These are phyloP conservation scores for Dryas iulia DNA, from an alignment of 1,140 invertebrate species.

Conservation along the genomic window DNA sequence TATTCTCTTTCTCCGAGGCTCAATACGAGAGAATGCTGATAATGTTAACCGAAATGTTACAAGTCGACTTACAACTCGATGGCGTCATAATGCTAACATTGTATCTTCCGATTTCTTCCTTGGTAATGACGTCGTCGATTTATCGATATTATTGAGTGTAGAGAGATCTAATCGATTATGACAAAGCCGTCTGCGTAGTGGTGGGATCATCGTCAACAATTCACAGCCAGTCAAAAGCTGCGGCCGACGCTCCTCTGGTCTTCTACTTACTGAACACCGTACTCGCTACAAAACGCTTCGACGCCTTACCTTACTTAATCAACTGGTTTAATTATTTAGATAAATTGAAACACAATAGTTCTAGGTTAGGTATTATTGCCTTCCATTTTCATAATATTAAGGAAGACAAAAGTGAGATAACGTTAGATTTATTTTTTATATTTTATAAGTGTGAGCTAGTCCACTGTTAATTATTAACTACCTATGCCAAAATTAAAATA, in stretches of 20 bases:
- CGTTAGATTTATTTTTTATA: constrained; percentile 48
- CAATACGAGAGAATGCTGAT: constrained; percentile 86
- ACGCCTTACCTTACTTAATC: constrained; percentile 35
- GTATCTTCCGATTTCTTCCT: constrained; percentile 90
- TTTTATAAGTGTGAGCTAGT: constrained; percentile 55
- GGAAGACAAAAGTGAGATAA: constrained; percentile 61
- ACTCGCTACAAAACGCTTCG: constrained; percentile 34
- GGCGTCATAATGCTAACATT: constrained; percentile 86
- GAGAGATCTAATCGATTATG: constrained; percentile 64
- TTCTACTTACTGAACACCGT: constrained; percentile 38
- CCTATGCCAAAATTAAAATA: constrained; percentile 22
- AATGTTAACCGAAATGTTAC: constrained; percentile 85
- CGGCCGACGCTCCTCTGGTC: constrained; percentile 53
- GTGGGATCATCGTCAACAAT: constrained; percentile 51
- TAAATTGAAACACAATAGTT: background rate
- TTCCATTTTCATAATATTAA: constrained; percentile 10
- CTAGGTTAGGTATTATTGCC: background rate
- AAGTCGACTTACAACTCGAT: constrained; percentile 82
- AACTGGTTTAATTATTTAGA: constrained; percentile 37
- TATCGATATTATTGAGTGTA: constrained; percentile 83
- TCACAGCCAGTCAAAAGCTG: constrained; percentile 11
- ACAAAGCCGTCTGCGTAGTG: constrained; percentile 50
- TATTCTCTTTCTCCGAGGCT: constrained; percentile 83
- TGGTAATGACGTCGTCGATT: constrained; percentile 87
- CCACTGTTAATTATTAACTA: constrained; percentile 30